Evolutionary conservation across 2,113 vertebrate species (phyloP).

Genomic region (Oxygymnocypris stewartii): DNA sequence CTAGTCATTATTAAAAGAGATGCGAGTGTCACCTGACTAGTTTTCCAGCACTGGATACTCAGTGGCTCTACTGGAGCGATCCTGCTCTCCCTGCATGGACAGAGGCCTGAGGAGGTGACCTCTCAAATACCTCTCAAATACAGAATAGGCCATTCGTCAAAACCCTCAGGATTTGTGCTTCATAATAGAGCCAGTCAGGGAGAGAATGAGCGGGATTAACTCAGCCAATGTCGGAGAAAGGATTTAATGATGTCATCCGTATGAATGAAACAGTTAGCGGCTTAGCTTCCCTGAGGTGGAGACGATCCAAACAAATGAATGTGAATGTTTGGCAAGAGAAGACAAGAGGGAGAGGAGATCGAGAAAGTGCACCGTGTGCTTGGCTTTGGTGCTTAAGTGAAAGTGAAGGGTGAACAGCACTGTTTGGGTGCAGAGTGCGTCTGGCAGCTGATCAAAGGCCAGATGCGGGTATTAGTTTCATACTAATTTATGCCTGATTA

Average conservation of each 20-base stretch:
- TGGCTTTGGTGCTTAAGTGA: conserved; percentile 71
- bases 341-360: conserved; percentile 38
- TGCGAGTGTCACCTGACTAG: conserved; percentile 23
- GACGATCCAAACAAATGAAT: conserved; percentile 76
- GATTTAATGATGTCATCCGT: conserved; percentile 81
- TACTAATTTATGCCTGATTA: conserved; percentile 14
- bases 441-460: conserved; percentile 35
- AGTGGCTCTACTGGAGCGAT: background rate
- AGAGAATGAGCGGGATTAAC: conserved; percentile 82
- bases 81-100: conserved; percentile 49
- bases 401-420: conserved; percentile 68
- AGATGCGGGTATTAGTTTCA: conserved; percentile 42
- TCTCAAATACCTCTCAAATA: conserved; percentile 38
- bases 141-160: conserved; percentile 63
- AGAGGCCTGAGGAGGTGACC: conserved; percentile 57
- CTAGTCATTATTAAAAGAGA: conserved; percentile 23
- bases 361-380: conserved; percentile 53
- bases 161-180: conserved; percentile 73
- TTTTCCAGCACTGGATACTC: conserved; percentile 27
- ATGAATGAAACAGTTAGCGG: conserved; percentile 78
- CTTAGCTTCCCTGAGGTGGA: conserved; percentile 72
- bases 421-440: conserved; percentile 57
- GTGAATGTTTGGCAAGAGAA: conserved; percentile 65
- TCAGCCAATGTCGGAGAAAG: conserved; percentile 71
- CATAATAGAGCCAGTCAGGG: conserved; percentile 76